Conservation (phyloP, 2,113 vertebrate genomes). For the Pica pica region DNA sequence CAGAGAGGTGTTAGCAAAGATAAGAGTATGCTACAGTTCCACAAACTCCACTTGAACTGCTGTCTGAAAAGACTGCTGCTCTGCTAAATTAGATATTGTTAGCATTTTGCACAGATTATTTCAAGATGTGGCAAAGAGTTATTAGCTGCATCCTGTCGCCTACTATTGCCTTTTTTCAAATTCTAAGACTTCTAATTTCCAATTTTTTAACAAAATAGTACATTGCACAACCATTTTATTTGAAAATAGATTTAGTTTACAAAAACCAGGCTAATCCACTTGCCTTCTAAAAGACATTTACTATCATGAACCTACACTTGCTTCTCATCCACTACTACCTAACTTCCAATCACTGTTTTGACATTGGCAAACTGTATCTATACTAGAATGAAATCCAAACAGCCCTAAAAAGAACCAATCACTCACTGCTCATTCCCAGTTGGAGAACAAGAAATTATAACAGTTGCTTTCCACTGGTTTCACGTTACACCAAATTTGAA, state of each 20-base stretch:
- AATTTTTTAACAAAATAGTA: not conserved
- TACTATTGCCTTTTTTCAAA: not conserved
- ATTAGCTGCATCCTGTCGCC: not conserved
- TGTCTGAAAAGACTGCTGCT: not conserved
- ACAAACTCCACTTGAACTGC: not conserved
- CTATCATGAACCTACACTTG: not conserved
- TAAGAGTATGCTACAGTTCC: not conserved
- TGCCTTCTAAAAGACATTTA: not conserved
- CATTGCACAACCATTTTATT: not conserved
- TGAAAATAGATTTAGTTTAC: not conserved
- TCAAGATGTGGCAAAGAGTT: not conserved
- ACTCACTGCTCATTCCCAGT: not conserved
- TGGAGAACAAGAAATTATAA: not conserved
- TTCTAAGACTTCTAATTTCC: not conserved
- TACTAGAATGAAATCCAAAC: constrained; percentile 2
- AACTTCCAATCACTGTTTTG: not conserved
- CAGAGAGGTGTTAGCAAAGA: not conserved
- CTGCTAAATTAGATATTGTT: not conserved
- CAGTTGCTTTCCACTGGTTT: constrained; percentile 17
- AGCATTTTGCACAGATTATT: not conserved
- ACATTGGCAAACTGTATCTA: not conserved
- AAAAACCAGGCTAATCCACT: not conserved
- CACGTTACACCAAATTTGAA: not conserved
- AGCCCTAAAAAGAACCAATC: not conserved
- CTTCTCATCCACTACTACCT: not conserved